Conservation (phyloP, 2,888 invertebrate species). For the Willowsia nigromaculata region DNA sequence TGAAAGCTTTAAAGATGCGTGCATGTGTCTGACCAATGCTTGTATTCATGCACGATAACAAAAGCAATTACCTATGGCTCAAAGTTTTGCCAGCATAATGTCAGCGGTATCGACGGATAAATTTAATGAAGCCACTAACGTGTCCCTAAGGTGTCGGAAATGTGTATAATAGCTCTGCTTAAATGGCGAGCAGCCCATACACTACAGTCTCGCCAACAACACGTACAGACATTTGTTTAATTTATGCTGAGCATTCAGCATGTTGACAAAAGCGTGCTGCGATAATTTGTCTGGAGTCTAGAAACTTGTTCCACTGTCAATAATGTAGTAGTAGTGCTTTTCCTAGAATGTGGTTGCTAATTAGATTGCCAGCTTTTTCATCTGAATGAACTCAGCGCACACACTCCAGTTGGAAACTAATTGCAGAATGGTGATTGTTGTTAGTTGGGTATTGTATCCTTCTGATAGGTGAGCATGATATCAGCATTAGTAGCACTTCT, state of each 20-base stretch:
- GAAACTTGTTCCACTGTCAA: slow-evolving; percentile 53
- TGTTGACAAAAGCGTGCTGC: slow-evolving; percentile 58
- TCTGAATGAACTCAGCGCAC: slow-evolving; percentile 3
- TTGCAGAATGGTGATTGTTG: background rate
- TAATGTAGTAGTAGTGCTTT: background rate
- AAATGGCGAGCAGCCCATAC: background rate
- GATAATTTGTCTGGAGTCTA: slow-evolving; percentile 36
- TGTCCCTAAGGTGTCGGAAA: slow-evolving; percentile 44
- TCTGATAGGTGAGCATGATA: background rate
- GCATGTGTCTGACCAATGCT: no score
- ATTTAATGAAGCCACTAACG: slow-evolving; percentile 57
- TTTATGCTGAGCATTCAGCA: slow-evolving; percentile 34
- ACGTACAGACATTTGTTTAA: slow-evolving; percentile 36
- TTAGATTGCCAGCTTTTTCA: slow-evolving; percentile 58
- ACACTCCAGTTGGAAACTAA: background rate
- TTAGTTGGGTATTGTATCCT: background rate
- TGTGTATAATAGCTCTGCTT: slow-evolving; percentile 28
- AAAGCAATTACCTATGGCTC: background rate
- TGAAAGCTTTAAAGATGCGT: no score
- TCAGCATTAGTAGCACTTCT: no score
- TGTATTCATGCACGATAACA: background rate
- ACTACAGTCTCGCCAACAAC: background rate
- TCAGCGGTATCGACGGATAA: background rate
- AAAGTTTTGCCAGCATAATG: background rate
- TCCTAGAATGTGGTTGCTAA: slow-evolving; percentile 36